Conservation (phyloP, 2,888 invertebrate genomes). For the Nymphalis c-album region DNA sequence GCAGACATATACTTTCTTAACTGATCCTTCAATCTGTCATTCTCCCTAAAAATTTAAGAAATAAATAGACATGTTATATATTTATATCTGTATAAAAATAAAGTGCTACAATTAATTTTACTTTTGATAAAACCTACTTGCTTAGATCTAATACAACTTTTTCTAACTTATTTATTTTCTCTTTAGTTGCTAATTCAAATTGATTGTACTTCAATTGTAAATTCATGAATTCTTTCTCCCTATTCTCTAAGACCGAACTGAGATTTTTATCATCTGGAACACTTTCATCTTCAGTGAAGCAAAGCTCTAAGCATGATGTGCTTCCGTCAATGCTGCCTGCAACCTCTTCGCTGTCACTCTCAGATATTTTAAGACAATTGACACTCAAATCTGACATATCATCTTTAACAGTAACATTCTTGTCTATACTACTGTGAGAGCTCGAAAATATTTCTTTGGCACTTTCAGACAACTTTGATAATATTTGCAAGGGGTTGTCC, state of each 20-base stretch:
- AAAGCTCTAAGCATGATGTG: slow-evolving; percentile 74
- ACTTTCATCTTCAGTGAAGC: slow-evolving; percentile 75
- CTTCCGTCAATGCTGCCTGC: slow-evolving; percentile 76
- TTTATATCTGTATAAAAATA: not conserved
- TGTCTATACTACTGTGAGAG: slow-evolving; percentile 68
- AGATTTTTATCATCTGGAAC: slow-evolving; percentile 62
- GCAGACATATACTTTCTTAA: slow-evolving; percentile 92
- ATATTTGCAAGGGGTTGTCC: slow-evolving; percentile 74
- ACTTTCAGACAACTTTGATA: slow-evolving; percentile 73
- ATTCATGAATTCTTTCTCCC: slow-evolving; percentile 74
- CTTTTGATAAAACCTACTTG: slow-evolving; percentile 71
- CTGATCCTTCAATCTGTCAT: slow-evolving; percentile 91
- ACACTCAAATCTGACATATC: slow-evolving; percentile 71
- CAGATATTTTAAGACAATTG: slow-evolving; percentile 72
- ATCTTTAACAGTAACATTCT: slow-evolving; percentile 63
- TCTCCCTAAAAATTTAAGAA: slow-evolving; percentile 83
- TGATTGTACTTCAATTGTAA: slow-evolving; percentile 79
- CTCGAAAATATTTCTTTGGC: slow-evolving; percentile 79
- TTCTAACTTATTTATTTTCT: slow-evolving; percentile 74
- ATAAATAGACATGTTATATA: not conserved
- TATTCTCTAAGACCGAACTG: slow-evolving; percentile 63
- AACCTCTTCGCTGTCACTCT: slow-evolving; percentile 76
- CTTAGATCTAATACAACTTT: slow-evolving; percentile 83
- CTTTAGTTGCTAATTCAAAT: slow-evolving; percentile 69
- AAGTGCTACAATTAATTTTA: slow-evolving; percentile 79